A percentile compares a stretch with the other conserved stretches of the same genome.
Conservation (phyloP, 2,113 vertebrate species). For the Ciconia boyciana region DNA sequence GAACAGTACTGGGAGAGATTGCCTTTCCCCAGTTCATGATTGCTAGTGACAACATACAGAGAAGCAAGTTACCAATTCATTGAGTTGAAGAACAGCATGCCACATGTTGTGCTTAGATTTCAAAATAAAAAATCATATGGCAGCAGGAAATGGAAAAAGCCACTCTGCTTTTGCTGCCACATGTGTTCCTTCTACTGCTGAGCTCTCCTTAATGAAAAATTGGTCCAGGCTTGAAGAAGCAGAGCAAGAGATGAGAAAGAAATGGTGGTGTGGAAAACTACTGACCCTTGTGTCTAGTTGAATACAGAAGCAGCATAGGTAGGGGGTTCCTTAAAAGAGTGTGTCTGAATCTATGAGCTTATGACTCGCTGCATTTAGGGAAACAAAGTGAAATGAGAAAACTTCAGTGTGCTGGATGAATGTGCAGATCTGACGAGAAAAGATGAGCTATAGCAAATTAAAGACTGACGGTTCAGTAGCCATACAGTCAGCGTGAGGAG, state of each 20-base stretch:
- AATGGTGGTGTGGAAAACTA: background rate
- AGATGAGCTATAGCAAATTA: background rate
- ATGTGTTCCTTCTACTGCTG: background rate
- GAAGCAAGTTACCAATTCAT: background rate
- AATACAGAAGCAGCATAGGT: background rate
- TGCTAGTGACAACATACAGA: constrained; percentile 11
- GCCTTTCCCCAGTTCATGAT: background rate
- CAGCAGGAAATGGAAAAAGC: background rate
- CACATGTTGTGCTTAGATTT: background rate
- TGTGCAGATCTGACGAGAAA: background rate
- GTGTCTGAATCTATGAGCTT: background rate
- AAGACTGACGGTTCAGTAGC: background rate
- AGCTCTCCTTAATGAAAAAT: background rate
- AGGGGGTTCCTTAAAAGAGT: background rate
- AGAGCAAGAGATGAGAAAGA: background rate
- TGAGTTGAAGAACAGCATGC: background rate
- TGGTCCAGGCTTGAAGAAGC: background rate
- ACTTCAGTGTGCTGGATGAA: background rate
- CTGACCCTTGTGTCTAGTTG: background rate
- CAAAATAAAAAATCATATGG: background rate
- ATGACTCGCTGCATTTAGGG: background rate
- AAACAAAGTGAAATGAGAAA: background rate
- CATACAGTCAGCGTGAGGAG: background rate
- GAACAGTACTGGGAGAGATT: background rate
- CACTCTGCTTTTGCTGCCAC: background rate